Conservation (phyloP, 2,113 vertebrate genomes). For the Ameiurus melas region DNA sequence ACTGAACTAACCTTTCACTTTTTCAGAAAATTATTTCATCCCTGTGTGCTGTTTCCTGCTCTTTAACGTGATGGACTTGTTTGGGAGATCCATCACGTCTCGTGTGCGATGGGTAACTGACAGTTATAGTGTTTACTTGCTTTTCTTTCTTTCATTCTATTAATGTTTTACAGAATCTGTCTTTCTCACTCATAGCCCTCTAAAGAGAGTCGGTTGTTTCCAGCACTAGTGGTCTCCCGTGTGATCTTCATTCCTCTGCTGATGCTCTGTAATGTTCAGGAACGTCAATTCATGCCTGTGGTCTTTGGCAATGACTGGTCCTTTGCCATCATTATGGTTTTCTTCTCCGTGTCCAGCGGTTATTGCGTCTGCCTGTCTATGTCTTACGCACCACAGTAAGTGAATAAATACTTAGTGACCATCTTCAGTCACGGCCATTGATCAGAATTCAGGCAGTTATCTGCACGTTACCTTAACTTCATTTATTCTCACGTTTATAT, state of each 20-base stretch:
- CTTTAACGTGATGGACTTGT: conserved; percentile 83
- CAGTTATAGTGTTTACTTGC: too few species aligned
- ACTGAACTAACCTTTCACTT: neutral
- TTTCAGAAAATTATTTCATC: conserved; percentile 77
- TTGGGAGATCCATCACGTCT: conserved; percentile 78
- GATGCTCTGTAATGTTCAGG: conserved; percentile 82
- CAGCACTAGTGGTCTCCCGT: conserved; percentile 72
- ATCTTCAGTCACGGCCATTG: neutral
- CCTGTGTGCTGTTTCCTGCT: conserved; percentile 82
- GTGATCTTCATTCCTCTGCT: conserved; percentile 81
- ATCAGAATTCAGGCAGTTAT: neutral
- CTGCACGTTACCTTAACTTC: neutral
- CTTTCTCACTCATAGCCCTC: conserved; percentile 64
- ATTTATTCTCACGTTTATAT: neutral
- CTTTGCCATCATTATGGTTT: conserved; percentile 78
- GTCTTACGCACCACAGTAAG: conserved; percentile 87
- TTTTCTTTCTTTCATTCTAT: neutral
- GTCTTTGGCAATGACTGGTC: conserved; percentile 73
- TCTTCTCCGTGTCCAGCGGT: conserved; percentile 82
- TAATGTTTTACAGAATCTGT: neutral
- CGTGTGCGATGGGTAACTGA: conserved; percentile 76
- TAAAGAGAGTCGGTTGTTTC: conserved; percentile 76
- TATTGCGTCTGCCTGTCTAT: conserved; percentile 86
- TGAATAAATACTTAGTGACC: conserved; percentile 12
- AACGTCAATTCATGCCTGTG: conserved; percentile 65